These are phyloP conservation scores for Meloidogyne floridensis DNA, from an alignment of 1,140 invertebrate genomes.

Conservation along the genomic window DNA sequence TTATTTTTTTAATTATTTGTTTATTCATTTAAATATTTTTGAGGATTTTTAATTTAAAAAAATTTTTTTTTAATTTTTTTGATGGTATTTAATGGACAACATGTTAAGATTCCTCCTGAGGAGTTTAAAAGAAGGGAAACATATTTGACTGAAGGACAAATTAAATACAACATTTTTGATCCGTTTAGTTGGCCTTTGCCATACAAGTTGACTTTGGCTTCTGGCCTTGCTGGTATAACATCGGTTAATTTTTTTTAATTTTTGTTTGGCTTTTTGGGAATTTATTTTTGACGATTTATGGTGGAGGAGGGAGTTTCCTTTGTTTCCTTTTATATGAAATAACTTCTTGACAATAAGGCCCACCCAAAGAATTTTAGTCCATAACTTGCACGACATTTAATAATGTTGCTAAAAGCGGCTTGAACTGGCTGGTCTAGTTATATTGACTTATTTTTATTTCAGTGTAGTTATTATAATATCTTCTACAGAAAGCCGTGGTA, in stretches of 20 bases:
- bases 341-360: no score
- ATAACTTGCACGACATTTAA: no score
- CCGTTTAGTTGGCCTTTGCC: constrained; percentile 62
- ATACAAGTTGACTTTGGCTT: constrained; percentile 42
- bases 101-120: constrained; percentile 11
- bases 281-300: no score
- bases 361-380: no score
- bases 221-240: constrained; percentile 33
- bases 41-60: constrained; percentile 28
- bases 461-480: constrained; percentile 42
- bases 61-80: constrained; percentile 23
- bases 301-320: no score
- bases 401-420: no score
- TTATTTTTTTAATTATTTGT: neutral
- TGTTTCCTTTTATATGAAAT: no score
- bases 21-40: neutral
- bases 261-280: no score
- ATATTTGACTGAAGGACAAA: constrained; percentile 39
- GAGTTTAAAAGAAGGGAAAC: constrained; percentile 54
- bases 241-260: constrained; percentile 11
- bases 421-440: neutral
- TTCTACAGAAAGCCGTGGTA: constrained; percentile 61
- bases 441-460: neutral
- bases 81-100: constrained; percentile 52
- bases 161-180: constrained; percentile 44